Evolutionary conservation across 1,140 invertebrate genomes (phyloP).

Genomic region (Dreissena rostriformis): DNA sequence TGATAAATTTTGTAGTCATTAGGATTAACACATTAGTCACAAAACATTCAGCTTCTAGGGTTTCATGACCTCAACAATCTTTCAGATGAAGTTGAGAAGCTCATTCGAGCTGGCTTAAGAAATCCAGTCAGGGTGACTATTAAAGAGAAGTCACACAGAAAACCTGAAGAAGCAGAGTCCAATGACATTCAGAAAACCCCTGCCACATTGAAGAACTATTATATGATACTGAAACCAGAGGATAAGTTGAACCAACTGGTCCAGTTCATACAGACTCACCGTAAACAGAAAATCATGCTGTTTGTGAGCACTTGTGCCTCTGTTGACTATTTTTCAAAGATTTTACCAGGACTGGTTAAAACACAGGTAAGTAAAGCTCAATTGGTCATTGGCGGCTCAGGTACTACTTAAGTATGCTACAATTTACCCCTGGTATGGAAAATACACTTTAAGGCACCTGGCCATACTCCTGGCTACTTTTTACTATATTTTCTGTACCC

Average conservation of each 20-base stretch:
- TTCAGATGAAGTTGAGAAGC: constrained; percentile 91
- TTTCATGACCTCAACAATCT: not conserved
- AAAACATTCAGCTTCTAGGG: not conserved
- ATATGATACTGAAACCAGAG: constrained; percentile 88
- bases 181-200: constrained; percentile 86
- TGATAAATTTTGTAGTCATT: not conserved
- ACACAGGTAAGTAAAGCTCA: constrained; percentile 48
- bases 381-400: no score
- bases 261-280: constrained; percentile 87
- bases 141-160: constrained; percentile 87
- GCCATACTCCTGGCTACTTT: no score
- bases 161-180: constrained; percentile 14
- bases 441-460: no score
- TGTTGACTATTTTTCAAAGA: constrained; percentile 95
- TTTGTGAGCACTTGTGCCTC: constrained; percentile 98
- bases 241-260: constrained; percentile 90
- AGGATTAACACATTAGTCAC: not conserved
- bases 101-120: constrained; percentile 95
- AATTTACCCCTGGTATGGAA: no score
- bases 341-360: constrained; percentile 82
- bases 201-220: constrained; percentile 92
- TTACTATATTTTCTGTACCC: no score
- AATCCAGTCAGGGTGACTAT: constrained; percentile 97
- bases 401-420: no score
- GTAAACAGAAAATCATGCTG: constrained; percentile 91